Percentiles rank a stretch among this genome's conserved stretches.
phyloP scores from a whole-genome alignment of 2,888 invertebrate species.

The Drosophila meridiana region DNA sequence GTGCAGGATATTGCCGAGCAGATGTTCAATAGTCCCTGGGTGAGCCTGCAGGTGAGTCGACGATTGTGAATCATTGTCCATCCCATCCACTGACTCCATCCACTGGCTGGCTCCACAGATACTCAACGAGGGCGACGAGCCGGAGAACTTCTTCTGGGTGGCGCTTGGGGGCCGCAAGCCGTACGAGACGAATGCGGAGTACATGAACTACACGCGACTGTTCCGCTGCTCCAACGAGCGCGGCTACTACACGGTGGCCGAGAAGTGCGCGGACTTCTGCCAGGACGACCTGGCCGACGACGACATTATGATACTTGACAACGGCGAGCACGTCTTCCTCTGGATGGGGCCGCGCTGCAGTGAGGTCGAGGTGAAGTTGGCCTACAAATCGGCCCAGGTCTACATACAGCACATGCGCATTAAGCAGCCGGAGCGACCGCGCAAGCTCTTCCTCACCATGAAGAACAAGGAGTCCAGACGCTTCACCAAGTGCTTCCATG shows the following conservation, averaged over 20 bases:
- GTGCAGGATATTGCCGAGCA: conserved; percentile 96
- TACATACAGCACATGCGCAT: conserved; percentile 99
- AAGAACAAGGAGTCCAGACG: conserved; percentile 98
- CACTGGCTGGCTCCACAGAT: conserved; percentile 86
- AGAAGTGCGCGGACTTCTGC: conserved; percentile 91
- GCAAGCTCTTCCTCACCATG: conserved; percentile 96
- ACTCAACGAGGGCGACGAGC: conserved; percentile 96
- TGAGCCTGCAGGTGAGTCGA: conserved; percentile 89
- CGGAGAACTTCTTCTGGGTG: conserved; percentile 99
- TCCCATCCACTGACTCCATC: not conserved
- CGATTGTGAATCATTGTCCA: not conserved
- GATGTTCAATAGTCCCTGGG: conserved; percentile 94
- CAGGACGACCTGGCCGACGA: conserved; percentile 99
- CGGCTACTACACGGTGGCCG: conserved; percentile 99
- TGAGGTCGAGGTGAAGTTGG: conserved; percentile 99
- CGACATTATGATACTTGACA: conserved; percentile 99
- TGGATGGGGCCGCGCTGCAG: conserved; percentile 99
- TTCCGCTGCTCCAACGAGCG: conserved; percentile 99
- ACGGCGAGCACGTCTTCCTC: conserved; percentile 98
- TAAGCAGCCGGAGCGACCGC: conserved; percentile 95
- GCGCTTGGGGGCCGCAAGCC: conserved; percentile 96
- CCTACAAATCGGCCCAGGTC: conserved; percentile 99
- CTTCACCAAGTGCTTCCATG: conserved; percentile 99
- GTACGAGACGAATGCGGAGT: conserved; percentile 95
- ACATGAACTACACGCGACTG: conserved; percentile 95